Conservation (phyloP, 2,797 vertebrate species). For the Enteromius paludinosus region DNA sequence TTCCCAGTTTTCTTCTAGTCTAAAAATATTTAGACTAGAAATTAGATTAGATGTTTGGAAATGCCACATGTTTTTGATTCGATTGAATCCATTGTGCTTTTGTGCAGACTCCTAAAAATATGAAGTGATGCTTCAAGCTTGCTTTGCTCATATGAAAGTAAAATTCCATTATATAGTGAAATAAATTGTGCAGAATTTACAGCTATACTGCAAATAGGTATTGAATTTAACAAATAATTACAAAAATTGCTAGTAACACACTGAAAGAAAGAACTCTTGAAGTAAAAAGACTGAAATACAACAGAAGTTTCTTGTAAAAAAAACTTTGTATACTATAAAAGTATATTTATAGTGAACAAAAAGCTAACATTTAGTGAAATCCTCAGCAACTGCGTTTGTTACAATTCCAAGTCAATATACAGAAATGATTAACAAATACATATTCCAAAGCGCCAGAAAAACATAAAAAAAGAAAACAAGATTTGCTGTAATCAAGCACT, state of each 20-base stretch:
- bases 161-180: not conserved
- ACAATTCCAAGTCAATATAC: not conserved
- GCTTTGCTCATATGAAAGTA: not conserved
- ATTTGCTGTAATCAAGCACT: not conserved
- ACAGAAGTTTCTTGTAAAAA: not conserved
- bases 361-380: not conserved
- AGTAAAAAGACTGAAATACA: not conserved
- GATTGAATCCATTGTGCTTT: not conserved
- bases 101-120: not conserved
- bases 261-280: not conserved
- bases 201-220: not conserved
- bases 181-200: too few relatives aligned
- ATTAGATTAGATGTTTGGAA: not conserved
- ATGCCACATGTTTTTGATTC: not conserved
- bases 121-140: not conserved
- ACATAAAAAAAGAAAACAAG: not conserved
- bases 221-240: too few relatives aligned
- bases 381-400: not conserved
- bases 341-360: not conserved
- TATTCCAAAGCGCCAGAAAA: not conserved
- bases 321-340: not conserved
- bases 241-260: too few relatives aligned
- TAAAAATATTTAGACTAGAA: not conserved
- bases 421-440: not conserved
- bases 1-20: not conserved